Conservation (phyloP, 2,113 vertebrate species). For the Trematomus loennbergii region DNA sequence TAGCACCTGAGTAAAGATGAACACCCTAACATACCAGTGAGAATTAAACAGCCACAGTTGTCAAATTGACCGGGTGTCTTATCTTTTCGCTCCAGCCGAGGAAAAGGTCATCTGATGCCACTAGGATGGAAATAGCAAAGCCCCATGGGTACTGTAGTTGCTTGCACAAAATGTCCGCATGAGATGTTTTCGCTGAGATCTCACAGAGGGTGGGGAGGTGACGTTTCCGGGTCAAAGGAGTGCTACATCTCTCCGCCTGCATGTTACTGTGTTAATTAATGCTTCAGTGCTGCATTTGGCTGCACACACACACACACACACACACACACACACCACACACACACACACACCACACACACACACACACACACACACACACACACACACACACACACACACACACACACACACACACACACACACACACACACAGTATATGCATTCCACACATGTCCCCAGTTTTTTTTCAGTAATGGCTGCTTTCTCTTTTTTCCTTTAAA, state of each 20-base stretch:
- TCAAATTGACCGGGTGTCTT: slow-evolving; percentile 43
- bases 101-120: slow-evolving; percentile 58
- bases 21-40: slow-evolving; percentile 1
- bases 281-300: slow-evolving; percentile 12
- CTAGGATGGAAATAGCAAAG: slow-evolving; percentile 50
- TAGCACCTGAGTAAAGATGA: slow-evolving; percentile 19
- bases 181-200: slow-evolving; percentile 26
- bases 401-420: not conserved
- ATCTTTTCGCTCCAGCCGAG: slow-evolving; percentile 13
- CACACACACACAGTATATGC: slow-evolving; percentile 2
- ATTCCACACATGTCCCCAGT: slow-evolving; percentile 19
- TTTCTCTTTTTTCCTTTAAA: slow-evolving; percentile 13
- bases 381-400: not conserved
- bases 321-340: slow-evolving; percentile 13
- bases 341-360: too few relatives aligned
- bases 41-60: slow-evolving; percentile 43
- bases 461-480: slow-evolving; percentile 13
- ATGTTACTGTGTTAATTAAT: slow-evolving; percentile 63
- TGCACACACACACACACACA: not conserved
- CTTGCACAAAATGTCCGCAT: slow-evolving; percentile 41
- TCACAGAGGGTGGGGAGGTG: slow-evolving; percentile 42
- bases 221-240: slow-evolving; percentile 59
- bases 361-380: not conserved
- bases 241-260: slow-evolving; percentile 53
- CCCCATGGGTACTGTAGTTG: slow-evolving; percentile 62